Conservation (phyloP, 1,140 invertebrate genomes). For the Drosophila elegans region DNA sequence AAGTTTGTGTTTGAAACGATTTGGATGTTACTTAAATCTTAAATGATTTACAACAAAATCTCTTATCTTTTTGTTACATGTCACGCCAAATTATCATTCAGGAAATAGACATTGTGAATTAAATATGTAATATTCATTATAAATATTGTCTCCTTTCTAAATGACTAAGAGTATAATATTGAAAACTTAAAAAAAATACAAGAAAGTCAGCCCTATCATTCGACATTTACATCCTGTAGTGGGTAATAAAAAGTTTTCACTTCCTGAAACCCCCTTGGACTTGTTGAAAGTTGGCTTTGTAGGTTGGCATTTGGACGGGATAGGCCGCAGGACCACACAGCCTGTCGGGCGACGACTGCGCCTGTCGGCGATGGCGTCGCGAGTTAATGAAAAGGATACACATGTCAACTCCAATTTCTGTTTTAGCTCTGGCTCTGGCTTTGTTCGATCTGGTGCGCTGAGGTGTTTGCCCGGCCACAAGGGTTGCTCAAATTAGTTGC, state of each 20-base stretch:
- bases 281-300: slow-evolving; percentile 34
- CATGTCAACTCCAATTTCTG: slow-evolving; percentile 84
- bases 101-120: too few species aligned
- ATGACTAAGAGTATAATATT: too few species aligned
- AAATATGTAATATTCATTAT: too few species aligned
- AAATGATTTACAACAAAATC: too few species aligned
- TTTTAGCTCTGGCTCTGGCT: slow-evolving; percentile 48
- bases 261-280: neutral
- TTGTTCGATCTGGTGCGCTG: slow-evolving; percentile 41
- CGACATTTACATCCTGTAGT: neutral
- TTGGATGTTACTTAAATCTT: too few species aligned
- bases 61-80: too few species aligned
- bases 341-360: slow-evolving; percentile 31
- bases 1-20: too few species aligned
- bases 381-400: slow-evolving; percentile 85
- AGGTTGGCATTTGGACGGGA: slow-evolving; percentile 25
- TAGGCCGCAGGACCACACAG: slow-evolving; percentile 42
- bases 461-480: slow-evolving; percentile 73
- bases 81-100: too few species aligned
- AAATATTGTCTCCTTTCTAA: too few species aligned
- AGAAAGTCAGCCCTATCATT: too few species aligned
- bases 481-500: slow-evolving; percentile 80
- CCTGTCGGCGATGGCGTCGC: slow-evolving; percentile 62
- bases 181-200: too few species aligned
- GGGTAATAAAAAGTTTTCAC: slow-evolving; percentile 21